Conservation (phyloP, 2,797 vertebrate species). For the Muscicapa comitata region DNA sequence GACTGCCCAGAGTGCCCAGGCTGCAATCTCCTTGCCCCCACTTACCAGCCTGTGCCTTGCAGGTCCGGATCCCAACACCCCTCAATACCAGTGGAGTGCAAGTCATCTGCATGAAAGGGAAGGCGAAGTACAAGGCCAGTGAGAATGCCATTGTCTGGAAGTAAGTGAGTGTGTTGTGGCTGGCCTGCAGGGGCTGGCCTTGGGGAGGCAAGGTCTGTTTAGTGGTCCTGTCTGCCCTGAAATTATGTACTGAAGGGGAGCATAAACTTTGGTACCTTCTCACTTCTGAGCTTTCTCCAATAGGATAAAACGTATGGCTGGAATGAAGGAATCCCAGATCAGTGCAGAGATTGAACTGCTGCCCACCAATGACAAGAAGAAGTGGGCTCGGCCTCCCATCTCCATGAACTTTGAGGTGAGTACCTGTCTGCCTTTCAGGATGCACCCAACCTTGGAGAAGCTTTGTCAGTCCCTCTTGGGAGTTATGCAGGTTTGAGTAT, state of each 20-base stretch:
- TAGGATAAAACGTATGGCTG: slow-evolving; percentile 99
- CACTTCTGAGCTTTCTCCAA: neutral
- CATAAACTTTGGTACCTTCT: neutral
- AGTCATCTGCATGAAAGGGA: slow-evolving; percentile 99
- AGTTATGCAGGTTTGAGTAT: neutral
- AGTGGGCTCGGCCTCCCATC: slow-evolving; percentile 97
- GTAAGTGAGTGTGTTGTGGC: slow-evolving; percentile 76
- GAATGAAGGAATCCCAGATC: slow-evolving; percentile 99
- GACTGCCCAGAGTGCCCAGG: neutral
- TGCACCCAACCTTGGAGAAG: neutral
- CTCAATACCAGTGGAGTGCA: slow-evolving; percentile 98
- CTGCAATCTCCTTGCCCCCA: neutral
- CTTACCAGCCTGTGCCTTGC: slow-evolving; percentile 33
- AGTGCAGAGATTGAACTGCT: slow-evolving; percentile 96
- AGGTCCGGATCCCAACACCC: slow-evolving; percentile 97
- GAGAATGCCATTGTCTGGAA: slow-evolving; percentile 99
- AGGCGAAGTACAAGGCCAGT: slow-evolving; percentile 99
- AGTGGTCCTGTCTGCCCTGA: neutral
- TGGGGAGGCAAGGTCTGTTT: neutral
- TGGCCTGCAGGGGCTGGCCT: neutral
- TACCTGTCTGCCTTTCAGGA: neutral
- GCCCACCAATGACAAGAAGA: slow-evolving; percentile 98
- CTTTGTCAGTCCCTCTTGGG: neutral
- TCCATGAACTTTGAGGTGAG: slow-evolving; percentile 99
- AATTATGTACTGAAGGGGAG: accelerated